A percentile compares a stretch with the other conserved stretches of the same genome.
These are phyloP conservation scores for Stenodema calcarata DNA, from an alignment of 2,888 invertebrate species.

Conservation along the genomic window DNA sequence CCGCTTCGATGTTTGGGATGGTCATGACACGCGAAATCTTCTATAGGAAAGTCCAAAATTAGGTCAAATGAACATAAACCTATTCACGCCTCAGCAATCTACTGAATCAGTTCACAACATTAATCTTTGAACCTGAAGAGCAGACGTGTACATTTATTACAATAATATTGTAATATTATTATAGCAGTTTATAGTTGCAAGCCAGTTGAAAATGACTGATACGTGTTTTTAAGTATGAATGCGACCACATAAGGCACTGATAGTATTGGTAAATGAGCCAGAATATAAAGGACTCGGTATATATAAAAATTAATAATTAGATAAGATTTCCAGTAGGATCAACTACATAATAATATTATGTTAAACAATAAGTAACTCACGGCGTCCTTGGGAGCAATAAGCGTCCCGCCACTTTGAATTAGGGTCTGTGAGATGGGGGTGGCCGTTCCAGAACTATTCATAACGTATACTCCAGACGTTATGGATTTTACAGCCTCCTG, in stretches of 20 bases:
- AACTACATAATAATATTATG: not conserved
- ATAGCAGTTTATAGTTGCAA: no score
- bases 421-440: conserved; percentile 11
- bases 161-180: no score
- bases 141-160: no score
- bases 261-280: no score
- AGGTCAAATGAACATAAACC: not conserved
- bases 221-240: no score
- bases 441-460: conserved; percentile 31
- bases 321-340: no score
- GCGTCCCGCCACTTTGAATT: conserved; percentile 17
- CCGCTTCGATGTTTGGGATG: conserved; percentile 10
- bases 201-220: no score
- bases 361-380: not conserved
- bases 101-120: no score
- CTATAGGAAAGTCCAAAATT: conserved; percentile 30
- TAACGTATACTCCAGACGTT: conserved; percentile 47
- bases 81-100: not conserved
- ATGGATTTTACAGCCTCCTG: conserved; percentile 44
- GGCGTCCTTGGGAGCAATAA: conserved; percentile 26
- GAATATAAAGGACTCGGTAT: not conserved
- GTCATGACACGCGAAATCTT: conserved; percentile 53
- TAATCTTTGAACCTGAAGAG: no score
- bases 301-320: not conserved
- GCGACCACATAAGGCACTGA: no score